A percentile compares a stretch with the other conserved stretches of the same genome.
Conservation (phyloP, 2,113 vertebrate species). For the Martes martes region DNA sequence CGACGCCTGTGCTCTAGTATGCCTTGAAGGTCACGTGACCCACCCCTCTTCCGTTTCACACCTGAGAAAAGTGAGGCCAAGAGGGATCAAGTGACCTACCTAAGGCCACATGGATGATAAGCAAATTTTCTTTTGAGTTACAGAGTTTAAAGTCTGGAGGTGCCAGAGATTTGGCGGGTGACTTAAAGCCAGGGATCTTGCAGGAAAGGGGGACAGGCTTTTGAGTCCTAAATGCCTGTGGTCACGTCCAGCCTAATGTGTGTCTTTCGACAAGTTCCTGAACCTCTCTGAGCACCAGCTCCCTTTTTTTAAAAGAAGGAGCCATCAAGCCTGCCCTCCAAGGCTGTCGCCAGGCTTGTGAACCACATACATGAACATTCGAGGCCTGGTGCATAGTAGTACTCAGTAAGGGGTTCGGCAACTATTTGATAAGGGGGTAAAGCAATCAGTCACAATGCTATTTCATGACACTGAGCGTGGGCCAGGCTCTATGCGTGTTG, state of each 20-base stretch:
- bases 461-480: neutral
- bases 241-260: neutral
- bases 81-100: neutral
- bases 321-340: neutral
- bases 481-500: no score
- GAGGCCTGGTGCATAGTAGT: neutral
- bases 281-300: neutral
- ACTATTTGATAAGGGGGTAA: neutral
- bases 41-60: neutral
- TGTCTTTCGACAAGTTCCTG: neutral
- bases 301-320: neutral
- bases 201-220: neutral
- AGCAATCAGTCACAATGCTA: neutral
- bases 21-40: neutral
- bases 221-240: neutral
- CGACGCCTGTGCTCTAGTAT: fast-evolving
- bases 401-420: neutral
- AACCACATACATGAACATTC: fast-evolving
- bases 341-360: neutral
- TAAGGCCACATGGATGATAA: neutral
- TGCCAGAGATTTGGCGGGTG: neutral
- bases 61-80: neutral
- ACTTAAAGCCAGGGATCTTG: neutral
- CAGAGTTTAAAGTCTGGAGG: neutral
- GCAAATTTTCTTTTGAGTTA: neutral